A percentile compares a stretch with the other conserved stretches of the same genome.
Conservation (phyloP, 2,888 invertebrate species). For the Synanthedon formicaeformis region DNA sequence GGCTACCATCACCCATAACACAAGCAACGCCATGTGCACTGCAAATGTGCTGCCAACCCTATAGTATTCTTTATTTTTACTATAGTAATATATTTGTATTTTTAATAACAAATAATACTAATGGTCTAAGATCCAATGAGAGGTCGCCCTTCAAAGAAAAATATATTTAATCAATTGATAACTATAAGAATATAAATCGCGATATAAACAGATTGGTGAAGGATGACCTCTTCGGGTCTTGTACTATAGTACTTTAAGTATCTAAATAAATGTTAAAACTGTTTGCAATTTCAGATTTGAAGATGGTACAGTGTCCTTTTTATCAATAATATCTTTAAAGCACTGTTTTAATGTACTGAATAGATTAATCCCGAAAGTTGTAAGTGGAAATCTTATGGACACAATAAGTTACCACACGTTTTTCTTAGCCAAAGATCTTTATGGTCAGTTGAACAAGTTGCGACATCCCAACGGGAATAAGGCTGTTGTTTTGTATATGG, state of each 20-base stretch:
- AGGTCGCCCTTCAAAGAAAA: no score
- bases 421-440: constrained; percentile 79
- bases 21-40: no score
- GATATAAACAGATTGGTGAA: no score
- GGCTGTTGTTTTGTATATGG: constrained; percentile 79
- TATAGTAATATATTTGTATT: no score
- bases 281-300: constrained; percentile 78
- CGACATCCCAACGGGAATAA: constrained; percentile 80
- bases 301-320: constrained; percentile 92
- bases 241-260: neutral
- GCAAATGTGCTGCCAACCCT: no score
- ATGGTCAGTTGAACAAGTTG: constrained; percentile 71
- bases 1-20: no score
- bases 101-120: no score
- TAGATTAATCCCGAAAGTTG: constrained; percentile 69
- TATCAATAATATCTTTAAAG: constrained; percentile 83
- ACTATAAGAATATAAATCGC: no score
- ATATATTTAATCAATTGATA: no score
- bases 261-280: neutral
- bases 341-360: constrained; percentile 85
- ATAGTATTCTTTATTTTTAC: neutral
- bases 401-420: constrained; percentile 81
- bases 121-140: no score
- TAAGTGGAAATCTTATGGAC: constrained; percentile 63
- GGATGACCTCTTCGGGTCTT: no score